These are phyloP conservation scores for Hiodon alosoides DNA, from an alignment of 2,113 vertebrate species.

Conservation along the genomic window DNA sequence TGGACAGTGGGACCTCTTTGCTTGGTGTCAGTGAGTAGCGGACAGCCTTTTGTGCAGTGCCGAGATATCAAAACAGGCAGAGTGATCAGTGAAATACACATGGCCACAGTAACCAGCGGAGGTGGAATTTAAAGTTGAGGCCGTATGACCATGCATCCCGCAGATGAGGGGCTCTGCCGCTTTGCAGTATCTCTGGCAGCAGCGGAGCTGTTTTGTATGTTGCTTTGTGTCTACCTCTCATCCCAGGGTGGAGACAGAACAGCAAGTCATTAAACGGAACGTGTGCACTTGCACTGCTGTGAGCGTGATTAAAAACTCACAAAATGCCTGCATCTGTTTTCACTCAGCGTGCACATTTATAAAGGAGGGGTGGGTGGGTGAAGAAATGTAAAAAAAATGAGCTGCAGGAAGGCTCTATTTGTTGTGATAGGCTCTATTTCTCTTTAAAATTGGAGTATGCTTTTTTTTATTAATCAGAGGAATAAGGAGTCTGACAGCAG, in stretches of 20 bases:
- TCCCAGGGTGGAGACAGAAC: conserved; percentile 35
- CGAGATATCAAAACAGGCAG: conserved; percentile 44
- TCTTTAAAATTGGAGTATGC: conserved; percentile 7
- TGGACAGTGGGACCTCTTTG: not conserved
- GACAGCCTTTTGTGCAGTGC: not conserved
- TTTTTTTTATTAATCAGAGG: conserved; percentile 6
- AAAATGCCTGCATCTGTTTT: conserved; percentile 16
- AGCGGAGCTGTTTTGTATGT: conserved; percentile 25
- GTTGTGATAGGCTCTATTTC: conserved; percentile 9
- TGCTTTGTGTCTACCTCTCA: conserved; percentile 40
- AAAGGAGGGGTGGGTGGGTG: not conserved
- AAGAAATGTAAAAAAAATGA: not conserved
- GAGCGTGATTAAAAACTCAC: conserved; percentile 39
- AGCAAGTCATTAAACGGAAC: conserved; percentile 43
- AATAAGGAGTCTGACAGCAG: not conserved
- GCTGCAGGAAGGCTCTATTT: conserved; percentile 2
- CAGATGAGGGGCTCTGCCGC: conserved; percentile 41
- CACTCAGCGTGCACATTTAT: not conserved
- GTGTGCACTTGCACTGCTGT: conserved; percentile 36
- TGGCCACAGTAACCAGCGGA: conserved; percentile 35
- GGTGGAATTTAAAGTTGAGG: conserved; percentile 39
- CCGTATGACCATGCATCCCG: conserved; percentile 35
- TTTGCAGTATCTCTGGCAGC: conserved; percentile 25
- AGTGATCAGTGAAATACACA: conserved; percentile 46
- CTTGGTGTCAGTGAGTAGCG: not conserved